Evolutionary conservation across 2,113 vertebrate species (phyloP).

Genomic region (Hyla sarda): DNA sequence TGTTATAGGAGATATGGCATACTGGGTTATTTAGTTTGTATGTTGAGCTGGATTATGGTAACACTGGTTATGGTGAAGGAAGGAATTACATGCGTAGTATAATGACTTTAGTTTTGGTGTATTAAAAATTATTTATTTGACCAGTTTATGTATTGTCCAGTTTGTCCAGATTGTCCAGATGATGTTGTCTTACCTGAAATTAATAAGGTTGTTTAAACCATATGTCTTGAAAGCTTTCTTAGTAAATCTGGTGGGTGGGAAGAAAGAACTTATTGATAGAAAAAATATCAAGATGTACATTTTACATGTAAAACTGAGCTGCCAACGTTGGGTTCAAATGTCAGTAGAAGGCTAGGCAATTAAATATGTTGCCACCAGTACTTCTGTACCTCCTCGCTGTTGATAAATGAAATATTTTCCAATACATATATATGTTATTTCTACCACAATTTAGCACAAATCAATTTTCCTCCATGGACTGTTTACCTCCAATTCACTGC

Average conservation of each 20-base stretch:
- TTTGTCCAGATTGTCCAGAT: too few species aligned
- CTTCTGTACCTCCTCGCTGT: neutral
- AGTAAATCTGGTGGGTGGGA: neutral
- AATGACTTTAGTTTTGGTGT: too few species aligned
- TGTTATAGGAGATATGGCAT: neutral
- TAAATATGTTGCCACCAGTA: neutral
- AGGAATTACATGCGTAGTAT: neutral
- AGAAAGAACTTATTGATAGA: neutral
- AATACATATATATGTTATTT: neutral
- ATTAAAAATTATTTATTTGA: neutral
- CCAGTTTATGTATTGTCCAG: neutral
- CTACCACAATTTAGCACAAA: neutral
- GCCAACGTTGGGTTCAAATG: neutral
- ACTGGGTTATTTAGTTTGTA: neutral
- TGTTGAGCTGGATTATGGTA: neutral
- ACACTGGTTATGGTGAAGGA: neutral
- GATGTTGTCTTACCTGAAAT: neutral
- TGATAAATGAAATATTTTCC: neutral
- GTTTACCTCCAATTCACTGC: conserved; percentile 45
- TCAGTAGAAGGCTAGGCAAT: neutral
- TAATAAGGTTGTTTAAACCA: neutral
- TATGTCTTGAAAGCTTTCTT: neutral
- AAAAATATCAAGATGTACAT: neutral
- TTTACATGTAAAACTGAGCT: neutral
- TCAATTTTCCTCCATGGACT: conserved; percentile 73